A percentile compares a stretch with the other conserved stretches of the same genome.
Conservation (phyloP, 2,888 invertebrate species). For the Pristionchus maxplancki region DNA sequence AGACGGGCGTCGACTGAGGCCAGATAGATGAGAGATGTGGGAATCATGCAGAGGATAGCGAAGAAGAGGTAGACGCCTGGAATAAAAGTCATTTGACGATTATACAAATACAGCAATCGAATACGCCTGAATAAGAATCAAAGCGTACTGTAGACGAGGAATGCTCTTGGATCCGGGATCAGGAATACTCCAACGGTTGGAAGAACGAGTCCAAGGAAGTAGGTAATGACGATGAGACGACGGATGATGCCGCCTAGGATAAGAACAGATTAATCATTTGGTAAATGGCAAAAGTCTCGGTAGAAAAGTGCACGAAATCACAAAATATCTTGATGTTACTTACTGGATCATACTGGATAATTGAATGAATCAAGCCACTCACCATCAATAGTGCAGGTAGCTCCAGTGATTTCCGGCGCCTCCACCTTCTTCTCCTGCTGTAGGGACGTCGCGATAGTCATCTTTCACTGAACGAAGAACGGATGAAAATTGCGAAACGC, state of each 20-base stretch:
- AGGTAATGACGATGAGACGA: not conserved
- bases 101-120: no score
- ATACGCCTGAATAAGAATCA: not conserved
- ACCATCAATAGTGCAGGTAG: not conserved
- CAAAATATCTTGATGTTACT: not conserved
- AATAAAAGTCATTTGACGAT: not conserved
- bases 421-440: not conserved
- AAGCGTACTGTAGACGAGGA: not conserved
- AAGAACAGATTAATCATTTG: no score
- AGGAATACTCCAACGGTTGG: not conserved
- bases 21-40: not conserved
- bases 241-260: not conserved
- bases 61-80: slow-evolving; percentile 12
- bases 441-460: not conserved
- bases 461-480: not conserved
- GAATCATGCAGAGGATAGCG: slow-evolving; percentile 5
- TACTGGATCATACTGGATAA: no score
- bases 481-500: not conserved
- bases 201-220: not conserved
- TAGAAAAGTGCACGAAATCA: not conserved
- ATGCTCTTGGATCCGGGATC: not conserved
- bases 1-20: not conserved
- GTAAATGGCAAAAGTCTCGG: no score
- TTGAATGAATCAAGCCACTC: not conserved
- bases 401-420: not conserved